Evolutionary conservation across 1,140 invertebrate species (phyloP), one percentile per base, ranked within the genome.

Genomic region (Bombus ignitus): DNA sequence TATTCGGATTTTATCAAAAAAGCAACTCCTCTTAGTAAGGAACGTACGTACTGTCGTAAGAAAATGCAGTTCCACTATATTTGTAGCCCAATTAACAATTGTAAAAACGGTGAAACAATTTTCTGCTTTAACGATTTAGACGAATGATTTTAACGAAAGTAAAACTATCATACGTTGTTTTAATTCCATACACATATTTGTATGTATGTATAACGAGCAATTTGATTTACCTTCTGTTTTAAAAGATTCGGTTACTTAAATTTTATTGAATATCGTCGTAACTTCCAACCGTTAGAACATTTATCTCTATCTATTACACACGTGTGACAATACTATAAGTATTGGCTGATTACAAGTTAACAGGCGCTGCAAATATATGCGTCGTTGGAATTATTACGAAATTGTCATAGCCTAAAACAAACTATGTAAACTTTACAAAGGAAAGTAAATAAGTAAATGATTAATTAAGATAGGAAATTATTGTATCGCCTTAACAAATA

Each of bases 11-110:
- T n/a, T 65, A 32, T n/a, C 3, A 5, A 65, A 65, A 32, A 32
- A 13, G 9, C 0, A n/a, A 1, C 13, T 5, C 28, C 12, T 5
- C 12, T 15, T 1, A 13, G 13, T 1, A 32, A 32, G 4, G 5
- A 18, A 65, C 13, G 12, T 32, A 32, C 13, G 5, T 32, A 6
- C 13, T 15, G 2, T 12, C n/a, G 13, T 32, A 32, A 65, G n/a
- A 32, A 32, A 32, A 5, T 32, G n/a, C n/a, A 65, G 2, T 32
- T 65, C 6, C 35, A 37, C 0, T 35, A 22, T 37, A 22, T 68
- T 3, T 35, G 15, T 8, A 10, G 18, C 9, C 35, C 3, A 37
- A 68, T 32, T 32, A 32, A 32, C 32, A 32, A 32, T 25, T 6
- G 32, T 68, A 68, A 37, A 22, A 37, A 18, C n/a, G 6, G 9